phyloP scores from a whole-genome alignment of 2,888 invertebrate genomes.

The Phytoseiulus persimilis region DNA sequence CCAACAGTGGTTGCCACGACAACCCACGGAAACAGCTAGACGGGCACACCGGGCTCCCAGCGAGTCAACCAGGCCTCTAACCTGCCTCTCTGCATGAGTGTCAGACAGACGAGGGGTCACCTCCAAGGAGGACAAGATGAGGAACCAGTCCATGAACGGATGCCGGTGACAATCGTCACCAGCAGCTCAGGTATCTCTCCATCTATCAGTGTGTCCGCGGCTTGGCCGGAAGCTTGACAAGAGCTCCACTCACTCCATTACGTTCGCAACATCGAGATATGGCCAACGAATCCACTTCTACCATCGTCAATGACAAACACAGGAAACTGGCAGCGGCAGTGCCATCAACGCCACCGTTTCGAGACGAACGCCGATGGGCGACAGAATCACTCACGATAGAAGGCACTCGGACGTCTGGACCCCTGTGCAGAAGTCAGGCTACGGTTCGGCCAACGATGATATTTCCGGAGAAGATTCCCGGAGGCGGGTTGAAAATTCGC shows the following conservation, averaged over 20 bases:
- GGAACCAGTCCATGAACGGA: not conserved
- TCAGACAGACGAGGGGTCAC: not conserved
- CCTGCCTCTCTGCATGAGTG: not conserved
- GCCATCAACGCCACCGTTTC: not conserved
- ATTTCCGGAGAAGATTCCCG: too few species aligned
- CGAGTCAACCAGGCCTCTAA: not conserved
- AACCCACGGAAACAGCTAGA: not conserved
- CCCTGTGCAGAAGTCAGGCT: too few species aligned
- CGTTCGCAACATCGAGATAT: not conserved
- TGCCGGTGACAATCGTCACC: not conserved
- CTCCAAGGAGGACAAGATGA: not conserved
- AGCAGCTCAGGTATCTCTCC: not conserved
- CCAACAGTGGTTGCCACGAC: not conserved
- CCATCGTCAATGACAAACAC: not conserved
- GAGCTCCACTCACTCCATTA: not conserved
- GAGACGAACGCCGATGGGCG: not conserved
- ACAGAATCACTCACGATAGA: too few species aligned
- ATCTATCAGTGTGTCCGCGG: not conserved
- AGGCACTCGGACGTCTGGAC: too few species aligned
- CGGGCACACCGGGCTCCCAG: not conserved
- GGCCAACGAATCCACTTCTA: not conserved
- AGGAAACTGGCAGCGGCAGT: not conserved
- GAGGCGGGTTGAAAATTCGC: too few species aligned
- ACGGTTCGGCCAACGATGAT: too few species aligned
- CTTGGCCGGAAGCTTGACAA: not conserved